These are phyloP conservation scores for Lagria hirta DNA, from an alignment of 2,888 invertebrate species.

Conservation along the genomic window DNA sequence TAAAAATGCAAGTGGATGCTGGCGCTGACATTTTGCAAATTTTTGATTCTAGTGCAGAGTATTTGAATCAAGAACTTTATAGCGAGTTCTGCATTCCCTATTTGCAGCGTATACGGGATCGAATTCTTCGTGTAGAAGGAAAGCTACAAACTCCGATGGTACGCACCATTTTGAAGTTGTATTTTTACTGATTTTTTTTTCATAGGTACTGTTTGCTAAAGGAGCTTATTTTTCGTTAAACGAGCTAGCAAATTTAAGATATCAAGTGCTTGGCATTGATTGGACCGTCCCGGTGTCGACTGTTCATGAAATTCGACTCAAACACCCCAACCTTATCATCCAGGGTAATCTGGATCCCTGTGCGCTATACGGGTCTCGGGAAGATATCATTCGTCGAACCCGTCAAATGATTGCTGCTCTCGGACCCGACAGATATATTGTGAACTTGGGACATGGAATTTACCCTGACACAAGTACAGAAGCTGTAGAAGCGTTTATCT, in stretches of 20 bases:
- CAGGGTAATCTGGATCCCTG: slow-evolving; percentile 97
- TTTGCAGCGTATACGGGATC: slow-evolving; percentile 72
- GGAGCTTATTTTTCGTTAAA: slow-evolving; percentile 86
- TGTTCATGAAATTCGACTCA: slow-evolving; percentile 61
- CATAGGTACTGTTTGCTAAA: slow-evolving; percentile 87
- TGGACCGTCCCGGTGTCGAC: slow-evolving; percentile 87
- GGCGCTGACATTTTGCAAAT: slow-evolving; percentile 89
- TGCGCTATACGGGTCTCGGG: slow-evolving; percentile 74
- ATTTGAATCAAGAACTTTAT: slow-evolving; percentile 78
- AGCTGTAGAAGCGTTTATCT: no score
- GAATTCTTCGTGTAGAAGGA: slow-evolving; percentile 67
- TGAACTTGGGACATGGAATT: slow-evolving; percentile 96
- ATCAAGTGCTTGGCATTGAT: slow-evolving; percentile 91
- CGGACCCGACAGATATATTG: slow-evolving; percentile 85
- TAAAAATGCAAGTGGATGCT: slow-evolving; percentile 84
- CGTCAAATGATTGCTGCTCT: slow-evolving; percentile 81
- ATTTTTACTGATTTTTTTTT: slow-evolving; percentile 28
- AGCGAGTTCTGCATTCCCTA: slow-evolving; percentile 67
- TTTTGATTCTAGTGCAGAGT: slow-evolving; percentile 95
- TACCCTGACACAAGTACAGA: no score
- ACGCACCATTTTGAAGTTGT: no score
- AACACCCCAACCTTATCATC: slow-evolving; percentile 76
- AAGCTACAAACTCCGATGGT: slow-evolving; percentile 84
- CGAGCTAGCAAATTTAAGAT: slow-evolving; percentile 73
- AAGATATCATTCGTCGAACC: slow-evolving; percentile 66